Evolutionary conservation across 2,888 invertebrate species (phyloP), one percentile per base, ranked within the genome.

Genomic region (Deladenus siricidicola): DNA sequence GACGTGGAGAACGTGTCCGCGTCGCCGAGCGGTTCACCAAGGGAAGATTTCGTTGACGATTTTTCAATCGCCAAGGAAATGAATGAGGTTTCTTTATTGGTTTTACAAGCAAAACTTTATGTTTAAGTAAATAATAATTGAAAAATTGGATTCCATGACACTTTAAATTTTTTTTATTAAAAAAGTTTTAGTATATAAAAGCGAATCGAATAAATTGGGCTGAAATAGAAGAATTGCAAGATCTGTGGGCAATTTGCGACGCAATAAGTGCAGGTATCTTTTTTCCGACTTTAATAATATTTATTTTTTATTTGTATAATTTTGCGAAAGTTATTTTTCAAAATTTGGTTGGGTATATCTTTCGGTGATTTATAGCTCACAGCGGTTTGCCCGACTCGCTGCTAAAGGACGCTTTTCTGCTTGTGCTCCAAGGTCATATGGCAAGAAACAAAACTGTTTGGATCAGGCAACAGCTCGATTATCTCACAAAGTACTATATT

Each of bases 181-280:
- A n/a, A n/a, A n/a, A n/a, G n/a, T n/a, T 44, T 29, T 44, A 61
- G 62, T 60, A 61, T 30, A 30, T 61, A 17, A 19, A 51, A 23
- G 29, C 19, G 10, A 60, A 61, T 17, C 30, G 43, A 4, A 52
- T 61, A 44, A 61, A 61, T 29, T 28, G 58, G 52, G 57, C 19
- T 4, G 62, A 61, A 26, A 24, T 61, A 29, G 29, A 50, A 17
- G 42, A 30, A 17, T 26, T 50, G 4, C 26, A 29, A 17, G 62
- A 61, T n/a, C 39, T 61, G 54, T 61, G 58, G 58, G 52, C 47
- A 3, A 52, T 61, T 23, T 61, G 62, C 39, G 62, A 61, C 23
- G 62, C 62, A 26, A 60, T 61, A 19, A 61, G 62, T 39, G 58
- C 58, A n/a, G 58, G 30, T 23, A n/a, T n/a, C n/a, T n/a, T n/a